Percentiles rank a stretch among this genome's conserved stretches.
These are phyloP conservation scores for Cettia cetti DNA, from an alignment of 2,113 vertebrate species.

Conservation along the genomic window DNA sequence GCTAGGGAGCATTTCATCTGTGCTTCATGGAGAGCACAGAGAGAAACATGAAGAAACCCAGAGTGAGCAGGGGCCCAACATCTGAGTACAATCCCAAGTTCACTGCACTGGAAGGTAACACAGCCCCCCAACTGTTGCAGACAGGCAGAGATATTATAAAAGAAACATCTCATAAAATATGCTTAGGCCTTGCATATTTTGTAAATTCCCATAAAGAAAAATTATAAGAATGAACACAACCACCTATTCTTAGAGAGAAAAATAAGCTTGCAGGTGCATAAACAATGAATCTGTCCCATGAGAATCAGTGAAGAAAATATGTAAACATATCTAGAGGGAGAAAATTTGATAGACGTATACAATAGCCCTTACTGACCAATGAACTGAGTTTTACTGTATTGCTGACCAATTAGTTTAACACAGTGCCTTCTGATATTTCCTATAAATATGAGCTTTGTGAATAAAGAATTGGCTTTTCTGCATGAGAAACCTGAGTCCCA, in stretches of 20 bases:
- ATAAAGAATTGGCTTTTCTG: not conserved
- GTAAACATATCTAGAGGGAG: not conserved
- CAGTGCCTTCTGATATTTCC: not conserved
- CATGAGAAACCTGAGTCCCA: not conserved
- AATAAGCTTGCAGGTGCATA: not conserved
- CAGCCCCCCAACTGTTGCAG: rapidly evolving
- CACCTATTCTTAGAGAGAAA: not conserved
- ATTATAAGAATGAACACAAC: not conserved
- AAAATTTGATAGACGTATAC: not conserved
- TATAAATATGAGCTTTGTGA: not conserved
- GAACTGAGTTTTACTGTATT: not conserved
- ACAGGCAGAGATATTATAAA: not conserved
- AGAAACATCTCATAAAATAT: not conserved
- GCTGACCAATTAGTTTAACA: not conserved
- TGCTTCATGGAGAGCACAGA: not conserved
- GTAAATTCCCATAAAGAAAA: not conserved
- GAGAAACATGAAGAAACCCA: not conserved
- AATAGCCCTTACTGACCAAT: not conserved
- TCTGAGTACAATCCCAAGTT: not conserved
- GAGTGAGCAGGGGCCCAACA: not conserved
- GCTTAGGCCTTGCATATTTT: not conserved
- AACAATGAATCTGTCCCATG: not conserved
- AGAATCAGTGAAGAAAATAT: not conserved
- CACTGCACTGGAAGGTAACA: not conserved
- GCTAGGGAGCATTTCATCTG: not conserved